Evolutionary conservation across 2,888 invertebrate genomes (phyloP).

Genomic region (Temnothorax ravouxi): DNA sequence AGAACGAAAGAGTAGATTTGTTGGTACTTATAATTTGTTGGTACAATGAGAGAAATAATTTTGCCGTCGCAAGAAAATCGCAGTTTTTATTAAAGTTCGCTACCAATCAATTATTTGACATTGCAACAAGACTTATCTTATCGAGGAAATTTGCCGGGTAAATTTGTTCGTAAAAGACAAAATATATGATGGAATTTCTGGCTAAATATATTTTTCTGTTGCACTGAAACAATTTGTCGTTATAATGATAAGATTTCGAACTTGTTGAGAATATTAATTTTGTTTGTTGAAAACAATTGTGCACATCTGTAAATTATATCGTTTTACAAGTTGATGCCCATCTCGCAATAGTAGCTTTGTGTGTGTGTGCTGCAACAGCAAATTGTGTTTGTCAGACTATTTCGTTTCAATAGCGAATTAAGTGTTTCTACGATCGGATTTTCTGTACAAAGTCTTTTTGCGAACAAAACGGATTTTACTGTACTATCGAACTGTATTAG

Average conservation of each 20-base stretch:
- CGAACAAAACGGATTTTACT: background rate
- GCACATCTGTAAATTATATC: background rate
- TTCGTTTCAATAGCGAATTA: background rate
- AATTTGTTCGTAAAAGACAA: background rate
- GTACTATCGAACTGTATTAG: background rate
- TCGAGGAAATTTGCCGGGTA: background rate
- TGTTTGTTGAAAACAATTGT: background rate
- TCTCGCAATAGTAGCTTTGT: background rate
- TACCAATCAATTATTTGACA: background rate
- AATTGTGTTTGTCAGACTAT: background rate
- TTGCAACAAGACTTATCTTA: background rate
- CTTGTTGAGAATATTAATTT: background rate
- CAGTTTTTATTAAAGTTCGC: background rate
- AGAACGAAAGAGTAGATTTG: slow-evolving; percentile 17
- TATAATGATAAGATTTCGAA: background rate
- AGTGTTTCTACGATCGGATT: background rate
- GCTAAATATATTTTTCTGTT: background rate
- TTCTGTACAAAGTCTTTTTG: background rate
- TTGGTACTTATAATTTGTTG: background rate
- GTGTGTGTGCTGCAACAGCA: background rate
- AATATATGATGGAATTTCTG: background rate
- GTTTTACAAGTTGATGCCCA: background rate
- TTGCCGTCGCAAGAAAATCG: background rate
- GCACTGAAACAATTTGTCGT: background rate
- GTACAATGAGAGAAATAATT: slow-evolving; percentile 9